These are phyloP conservation scores for Melinaea menophilus DNA, from an alignment of 2,888 invertebrate species.

Conservation along the genomic window DNA sequence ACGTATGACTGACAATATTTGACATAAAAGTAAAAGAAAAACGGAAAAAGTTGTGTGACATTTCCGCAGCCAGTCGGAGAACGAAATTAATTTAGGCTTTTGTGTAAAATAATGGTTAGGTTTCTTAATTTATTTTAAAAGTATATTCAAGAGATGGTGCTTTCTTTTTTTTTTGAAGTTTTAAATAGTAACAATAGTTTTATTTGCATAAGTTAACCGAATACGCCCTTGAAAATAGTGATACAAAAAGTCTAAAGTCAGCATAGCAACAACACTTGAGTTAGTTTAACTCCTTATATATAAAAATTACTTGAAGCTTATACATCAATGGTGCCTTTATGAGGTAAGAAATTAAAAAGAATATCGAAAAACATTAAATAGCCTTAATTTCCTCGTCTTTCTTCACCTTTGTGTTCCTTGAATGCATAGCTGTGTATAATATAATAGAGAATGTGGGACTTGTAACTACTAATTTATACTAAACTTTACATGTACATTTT, in stretches of 20 bases:
- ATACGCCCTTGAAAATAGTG: constrained; percentile 72
- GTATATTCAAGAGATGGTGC: constrained; percentile 19
- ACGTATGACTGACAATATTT: constrained; percentile 22
- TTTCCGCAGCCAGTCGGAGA: constrained; percentile 44
- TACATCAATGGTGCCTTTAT: constrained; percentile 54
- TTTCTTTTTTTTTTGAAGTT: constrained; percentile 7
- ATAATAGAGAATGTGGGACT: constrained; percentile 15
- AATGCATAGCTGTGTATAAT: constrained; percentile 24
- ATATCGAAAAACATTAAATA: constrained; percentile 16
- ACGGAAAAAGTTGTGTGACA: constrained; percentile 43
- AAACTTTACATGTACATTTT: not conserved
- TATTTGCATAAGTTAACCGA: constrained; percentile 44
- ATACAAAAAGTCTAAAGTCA: constrained; percentile 67
- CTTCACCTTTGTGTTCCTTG: constrained; percentile 28
- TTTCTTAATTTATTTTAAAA: constrained; percentile 36
- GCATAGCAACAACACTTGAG: constrained; percentile 73
- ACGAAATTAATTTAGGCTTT: constrained; percentile 51
- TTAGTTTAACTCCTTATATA: constrained; percentile 53
- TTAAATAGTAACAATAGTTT: not conserved
- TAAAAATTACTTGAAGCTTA: constrained; percentile 44
- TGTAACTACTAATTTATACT: constrained; percentile 4
- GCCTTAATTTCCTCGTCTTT: constrained; percentile 16
- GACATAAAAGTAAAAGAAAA: constrained; percentile 30
- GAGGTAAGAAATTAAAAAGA: constrained; percentile 50
- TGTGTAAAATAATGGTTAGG: constrained; percentile 43